Percentiles rank a stretch among this genome's conserved stretches.
Evolutionary conservation across 37 sponge, comb jelly and placozoan species (phyloP).

Genomic region (Hormiphora californensis): DNA sequence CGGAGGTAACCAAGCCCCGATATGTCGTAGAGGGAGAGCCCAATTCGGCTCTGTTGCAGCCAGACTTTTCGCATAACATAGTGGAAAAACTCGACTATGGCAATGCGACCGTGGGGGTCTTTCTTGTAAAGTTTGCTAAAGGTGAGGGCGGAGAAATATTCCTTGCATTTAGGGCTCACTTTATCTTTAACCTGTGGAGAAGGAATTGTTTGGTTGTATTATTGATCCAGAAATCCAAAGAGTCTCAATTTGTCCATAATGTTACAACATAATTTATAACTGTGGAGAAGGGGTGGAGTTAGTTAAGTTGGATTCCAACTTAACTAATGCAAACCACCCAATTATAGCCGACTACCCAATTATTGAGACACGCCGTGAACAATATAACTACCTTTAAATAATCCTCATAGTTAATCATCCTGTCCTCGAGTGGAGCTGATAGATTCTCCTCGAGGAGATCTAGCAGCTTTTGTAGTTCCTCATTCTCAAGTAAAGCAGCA

Average conservation of each 20-base stretch:
- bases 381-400: constrained; percentile 62
- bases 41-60: constrained; percentile 74
- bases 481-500: constrained; percentile 56
- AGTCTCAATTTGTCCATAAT: too few relatives aligned
- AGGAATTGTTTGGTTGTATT: neutral
- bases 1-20: constrained; percentile 81
- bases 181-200: constrained; percentile 26
- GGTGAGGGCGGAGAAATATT: constrained; percentile 66
- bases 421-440: constrained; percentile 70
- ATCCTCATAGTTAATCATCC: constrained; percentile 53
- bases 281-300: neutral
- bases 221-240: neutral
- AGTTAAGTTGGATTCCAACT: neutral
- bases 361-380: neutral
- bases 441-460: constrained; percentile 71
- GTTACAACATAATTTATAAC: too few relatives aligned
- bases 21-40: constrained; percentile 79
- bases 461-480: constrained; percentile 70
- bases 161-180: constrained; percentile 56
- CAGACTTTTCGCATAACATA: constrained; percentile 80
- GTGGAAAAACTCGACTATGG: constrained; percentile 77
- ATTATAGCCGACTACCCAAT: neutral
- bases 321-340: neutral
- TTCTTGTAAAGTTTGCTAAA: constrained; percentile 45
- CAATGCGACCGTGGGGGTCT: constrained; percentile 62